These are phyloP conservation scores for Bilobella aurantiaca DNA, from an alignment of 1,140 invertebrate species.

Conservation along the genomic window DNA sequence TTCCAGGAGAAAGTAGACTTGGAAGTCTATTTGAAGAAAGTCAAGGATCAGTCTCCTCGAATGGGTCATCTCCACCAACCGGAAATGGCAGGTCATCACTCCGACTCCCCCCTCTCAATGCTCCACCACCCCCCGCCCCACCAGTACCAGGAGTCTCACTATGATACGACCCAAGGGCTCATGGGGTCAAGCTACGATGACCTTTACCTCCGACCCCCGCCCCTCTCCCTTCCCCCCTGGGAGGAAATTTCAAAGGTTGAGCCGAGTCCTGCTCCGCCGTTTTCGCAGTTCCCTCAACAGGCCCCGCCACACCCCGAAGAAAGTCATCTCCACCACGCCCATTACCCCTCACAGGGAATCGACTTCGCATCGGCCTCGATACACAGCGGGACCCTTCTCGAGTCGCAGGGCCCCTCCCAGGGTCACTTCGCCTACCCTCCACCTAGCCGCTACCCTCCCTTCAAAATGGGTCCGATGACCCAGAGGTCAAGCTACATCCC, in stretches of 20 bases:
- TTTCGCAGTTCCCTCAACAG: slow-evolving; percentile 15
- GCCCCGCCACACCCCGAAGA: not conserved
- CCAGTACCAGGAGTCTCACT: not conserved
- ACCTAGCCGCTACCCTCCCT: slow-evolving; percentile 29
- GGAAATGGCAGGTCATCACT: not conserved
- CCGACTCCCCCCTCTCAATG: not conserved
- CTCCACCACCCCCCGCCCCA: not conserved
- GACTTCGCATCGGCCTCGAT: too few relatives aligned
- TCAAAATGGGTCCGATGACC: slow-evolving; percentile 21
- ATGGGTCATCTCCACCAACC: not conserved
- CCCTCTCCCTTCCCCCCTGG: slow-evolving; percentile 52
- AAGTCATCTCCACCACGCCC: not conserved
- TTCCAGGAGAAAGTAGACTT: not conserved
- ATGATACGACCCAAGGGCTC: not conserved
- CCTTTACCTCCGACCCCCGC: slow-evolving; percentile 59
- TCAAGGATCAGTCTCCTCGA: not conserved
- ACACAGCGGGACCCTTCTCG: too few relatives aligned
- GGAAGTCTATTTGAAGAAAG: not conserved
- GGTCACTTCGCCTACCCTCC: slow-evolving; percentile 12
- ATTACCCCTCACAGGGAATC: slow-evolving; percentile 12
- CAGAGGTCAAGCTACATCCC: slow-evolving; percentile 29
- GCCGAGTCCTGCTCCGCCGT: not conserved
- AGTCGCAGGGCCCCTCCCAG: not conserved
- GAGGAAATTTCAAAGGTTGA: slow-evolving; percentile 83
- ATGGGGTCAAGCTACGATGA: slow-evolving; percentile 49